Percentiles rank a stretch among this genome's conserved stretches.
Conservation (phyloP, 2,888 invertebrate species). For the Lepas anatifera region DNA sequence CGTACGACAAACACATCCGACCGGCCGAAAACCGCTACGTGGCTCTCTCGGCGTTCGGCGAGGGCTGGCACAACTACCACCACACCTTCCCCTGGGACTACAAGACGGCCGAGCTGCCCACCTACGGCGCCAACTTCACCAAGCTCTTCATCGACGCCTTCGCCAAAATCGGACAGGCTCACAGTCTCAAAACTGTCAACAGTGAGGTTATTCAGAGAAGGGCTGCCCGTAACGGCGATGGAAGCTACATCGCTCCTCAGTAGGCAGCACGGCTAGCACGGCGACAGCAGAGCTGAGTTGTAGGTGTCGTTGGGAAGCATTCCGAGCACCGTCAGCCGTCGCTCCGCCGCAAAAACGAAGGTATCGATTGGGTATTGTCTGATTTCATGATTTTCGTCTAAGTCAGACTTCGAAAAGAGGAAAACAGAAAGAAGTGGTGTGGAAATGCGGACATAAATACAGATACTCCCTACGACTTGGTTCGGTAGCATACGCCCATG, state of each 20-base stretch:
- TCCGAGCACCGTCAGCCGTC: no score
- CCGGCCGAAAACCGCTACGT: conserved; percentile 27
- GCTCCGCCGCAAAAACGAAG: no score
- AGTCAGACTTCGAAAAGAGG: no score
- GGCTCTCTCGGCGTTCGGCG: conserved; percentile 52
- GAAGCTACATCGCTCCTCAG: conserved; percentile 31
- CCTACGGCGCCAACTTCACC: conserved; percentile 49
- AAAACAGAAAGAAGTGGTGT: no score
- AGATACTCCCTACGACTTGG: no score
- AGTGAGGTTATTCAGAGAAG: conserved; percentile 54
- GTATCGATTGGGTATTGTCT: no score
- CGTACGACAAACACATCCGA: conserved; percentile 55
- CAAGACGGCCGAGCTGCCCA: conserved; percentile 63
- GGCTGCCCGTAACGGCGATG: conserved; percentile 59
- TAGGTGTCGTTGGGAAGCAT: no score
- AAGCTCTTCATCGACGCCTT: conserved; percentile 66
- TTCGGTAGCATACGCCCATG: no score
- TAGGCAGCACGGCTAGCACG: neutral
- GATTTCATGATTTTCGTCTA: no score
- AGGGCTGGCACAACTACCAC: conserved; percentile 91
- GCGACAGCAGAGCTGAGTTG: neutral
- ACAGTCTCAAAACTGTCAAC: conserved; percentile 65
- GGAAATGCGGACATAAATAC: no score
- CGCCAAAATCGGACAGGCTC: conserved; percentile 71
- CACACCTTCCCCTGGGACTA: conserved; percentile 90